Evolutionary conservation across 2,888 invertebrate genomes (phyloP).

Genomic region (Chymomyza procnemis): DNA sequence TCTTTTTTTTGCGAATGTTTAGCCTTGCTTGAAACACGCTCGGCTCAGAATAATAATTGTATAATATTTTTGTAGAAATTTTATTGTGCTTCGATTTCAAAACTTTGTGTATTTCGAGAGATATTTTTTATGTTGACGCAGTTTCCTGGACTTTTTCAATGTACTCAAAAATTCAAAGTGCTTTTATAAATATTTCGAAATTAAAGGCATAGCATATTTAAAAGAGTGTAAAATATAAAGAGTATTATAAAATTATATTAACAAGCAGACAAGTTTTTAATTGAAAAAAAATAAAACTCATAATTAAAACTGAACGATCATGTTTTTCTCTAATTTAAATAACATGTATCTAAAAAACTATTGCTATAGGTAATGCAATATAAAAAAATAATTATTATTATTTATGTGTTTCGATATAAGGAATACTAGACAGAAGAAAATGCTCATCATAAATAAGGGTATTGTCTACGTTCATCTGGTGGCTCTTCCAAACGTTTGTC

Average conservation of each 20-base stretch:
- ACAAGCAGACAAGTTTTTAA: not conserved
- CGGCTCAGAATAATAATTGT: conserved; percentile 21
- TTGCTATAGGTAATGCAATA: conserved; percentile 76
- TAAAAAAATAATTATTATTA: no score
- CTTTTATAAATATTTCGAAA: not conserved
- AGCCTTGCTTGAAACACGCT: not conserved
- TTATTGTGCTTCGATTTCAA: conserved; percentile 16
- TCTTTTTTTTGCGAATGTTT: not conserved
- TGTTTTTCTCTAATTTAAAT: conserved; percentile 76
- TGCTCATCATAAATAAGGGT: no score
- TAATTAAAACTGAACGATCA: conserved; percentile 26
- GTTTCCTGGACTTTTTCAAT: no score
- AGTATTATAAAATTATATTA: not conserved
- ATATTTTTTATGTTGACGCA: conserved; percentile 11
- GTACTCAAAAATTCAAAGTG: no score
- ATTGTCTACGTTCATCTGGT: no score
- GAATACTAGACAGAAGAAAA: no score
- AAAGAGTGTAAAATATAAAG: not conserved
- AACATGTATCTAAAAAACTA: conserved; percentile 76
- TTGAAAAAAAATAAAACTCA: not conserved
- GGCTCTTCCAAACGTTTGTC: no score
- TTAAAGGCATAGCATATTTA: no score
- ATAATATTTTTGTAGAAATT: conserved; percentile 34
- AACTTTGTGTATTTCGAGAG: no score
- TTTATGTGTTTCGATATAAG: no score